Percentiles rank a stretch among this genome's conserved stretches.
Conservation (phyloP, 2,113 vertebrate genomes). For the Oryzias celebensis region DNA sequence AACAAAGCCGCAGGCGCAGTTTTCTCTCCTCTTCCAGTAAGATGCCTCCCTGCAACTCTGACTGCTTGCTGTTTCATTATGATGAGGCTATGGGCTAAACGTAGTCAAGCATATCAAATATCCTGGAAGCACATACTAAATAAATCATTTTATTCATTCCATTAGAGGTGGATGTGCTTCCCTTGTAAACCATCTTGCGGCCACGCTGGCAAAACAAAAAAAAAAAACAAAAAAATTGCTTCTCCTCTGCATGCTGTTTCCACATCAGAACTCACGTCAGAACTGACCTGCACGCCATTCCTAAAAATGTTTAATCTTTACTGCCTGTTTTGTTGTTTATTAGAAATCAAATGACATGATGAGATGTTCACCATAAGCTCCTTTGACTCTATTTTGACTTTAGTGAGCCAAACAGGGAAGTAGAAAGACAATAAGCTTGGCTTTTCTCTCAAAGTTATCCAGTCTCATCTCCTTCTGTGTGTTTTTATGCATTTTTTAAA, state of each 20-base stretch:
- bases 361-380: no score
- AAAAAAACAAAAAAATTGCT: constrained; percentile 38
- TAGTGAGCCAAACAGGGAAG: no score
- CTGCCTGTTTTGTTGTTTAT: no score
- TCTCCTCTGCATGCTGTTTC: constrained; percentile 35
- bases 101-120: constrained; percentile 82
- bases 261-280: constrained; percentile 25
- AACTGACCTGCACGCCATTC: constrained; percentile 9
- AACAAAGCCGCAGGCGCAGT: constrained; percentile 67
- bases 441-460: no score
- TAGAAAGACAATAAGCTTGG: no score
- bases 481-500: no score
- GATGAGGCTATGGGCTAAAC: constrained; percentile 78
- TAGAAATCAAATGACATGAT: no score
- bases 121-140: constrained; percentile 77
- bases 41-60: constrained; percentile 70
- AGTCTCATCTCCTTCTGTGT: no score
- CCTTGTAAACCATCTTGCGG: constrained; percentile 69
- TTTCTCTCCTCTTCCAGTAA: constrained; percentile 68
- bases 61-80: constrained; percentile 81
- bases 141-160: constrained; percentile 81
- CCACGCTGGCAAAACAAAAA: constrained; percentile 55
- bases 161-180: constrained; percentile 72
- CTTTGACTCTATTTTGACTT: no score
- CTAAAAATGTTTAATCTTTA: neutral